A percentile compares a stretch with the other conserved stretches of the same genome.
phyloP scores from a whole-genome alignment of 2,113 vertebrate species.

The Sorex fumeus region DNA sequence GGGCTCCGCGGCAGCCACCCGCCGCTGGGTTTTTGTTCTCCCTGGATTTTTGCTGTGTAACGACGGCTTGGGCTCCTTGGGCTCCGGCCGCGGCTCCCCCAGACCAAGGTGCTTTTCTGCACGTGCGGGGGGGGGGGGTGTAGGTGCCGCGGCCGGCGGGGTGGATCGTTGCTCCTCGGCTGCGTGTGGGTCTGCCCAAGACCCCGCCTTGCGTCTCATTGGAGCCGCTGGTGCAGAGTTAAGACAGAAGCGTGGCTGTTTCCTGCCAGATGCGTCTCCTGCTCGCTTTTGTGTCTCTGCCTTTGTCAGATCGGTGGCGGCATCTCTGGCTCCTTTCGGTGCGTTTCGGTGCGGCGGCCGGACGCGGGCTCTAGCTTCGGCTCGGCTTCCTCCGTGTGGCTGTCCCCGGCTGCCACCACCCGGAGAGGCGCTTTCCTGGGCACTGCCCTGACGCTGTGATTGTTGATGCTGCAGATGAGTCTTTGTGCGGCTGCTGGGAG shows the following conservation, averaged over 20 bases:
- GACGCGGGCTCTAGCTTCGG: constrained; percentile 57
- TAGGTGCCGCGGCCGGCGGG: constrained; percentile 76
- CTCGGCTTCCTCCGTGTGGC: constrained; percentile 66
- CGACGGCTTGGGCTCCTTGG: constrained; percentile 85
- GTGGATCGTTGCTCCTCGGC: constrained; percentile 76
- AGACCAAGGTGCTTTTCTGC: constrained; percentile 82
- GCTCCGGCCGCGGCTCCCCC: constrained; percentile 75
- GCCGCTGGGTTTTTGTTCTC: constrained; percentile 88
- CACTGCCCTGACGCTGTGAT: constrained; percentile 75
- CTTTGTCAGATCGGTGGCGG: constrained; percentile 79
- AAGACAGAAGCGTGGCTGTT: constrained; percentile 81
- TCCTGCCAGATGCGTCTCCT: constrained; percentile 75
- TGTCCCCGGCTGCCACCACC: background rate
- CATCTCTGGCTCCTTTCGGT: constrained; percentile 61
- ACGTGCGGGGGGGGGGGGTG: constrained; percentile 77
- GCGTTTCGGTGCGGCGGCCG: constrained; percentile 52
- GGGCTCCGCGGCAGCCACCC: constrained; percentile 83
- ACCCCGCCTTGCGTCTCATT: constrained; percentile 76
- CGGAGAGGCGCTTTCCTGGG: background rate
- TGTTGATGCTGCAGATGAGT: constrained; percentile 81
- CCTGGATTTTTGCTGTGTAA: constrained; percentile 90
- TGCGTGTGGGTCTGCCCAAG: constrained; percentile 66
- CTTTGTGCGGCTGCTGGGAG: constrained; percentile 79
- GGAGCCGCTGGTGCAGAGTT: constrained; percentile 78
- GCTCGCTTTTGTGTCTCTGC: constrained; percentile 86